phyloP scores from a whole-genome alignment of 2,888 invertebrate species.

The Bedellia somnulentella region DNA sequence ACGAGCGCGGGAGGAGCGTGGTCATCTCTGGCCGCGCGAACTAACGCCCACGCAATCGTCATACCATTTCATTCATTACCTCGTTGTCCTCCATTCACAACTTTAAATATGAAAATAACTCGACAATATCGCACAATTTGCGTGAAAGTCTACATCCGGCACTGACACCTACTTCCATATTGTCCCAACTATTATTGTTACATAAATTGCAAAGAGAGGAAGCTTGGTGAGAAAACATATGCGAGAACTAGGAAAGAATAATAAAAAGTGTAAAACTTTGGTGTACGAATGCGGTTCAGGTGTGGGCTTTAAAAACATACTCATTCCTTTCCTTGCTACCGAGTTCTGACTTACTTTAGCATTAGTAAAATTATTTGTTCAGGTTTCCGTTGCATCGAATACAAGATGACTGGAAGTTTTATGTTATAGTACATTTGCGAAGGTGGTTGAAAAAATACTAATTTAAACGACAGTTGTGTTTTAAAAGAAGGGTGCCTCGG shows the following conservation, averaged over 20 bases:
- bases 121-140: slow-evolving; percentile 2
- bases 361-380: too few relatives aligned
- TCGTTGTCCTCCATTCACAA: slow-evolving; percentile 3
- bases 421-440: too few relatives aligned
- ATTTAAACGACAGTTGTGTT: too few relatives aligned
- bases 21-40: slow-evolving; percentile 33
- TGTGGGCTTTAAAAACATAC: slow-evolving; percentile 7
- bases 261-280: slow-evolving; percentile 5
- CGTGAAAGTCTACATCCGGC: slow-evolving; percentile 4
- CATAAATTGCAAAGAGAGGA: too few relatives aligned
- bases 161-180: not conserved
- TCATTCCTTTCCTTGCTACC: too few relatives aligned
- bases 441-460: too few relatives aligned
- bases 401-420: too few relatives aligned
- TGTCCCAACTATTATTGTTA: slow-evolving; percentile 2
- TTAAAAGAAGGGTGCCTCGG: too few relatives aligned
- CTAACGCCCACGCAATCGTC: slow-evolving; percentile 4
- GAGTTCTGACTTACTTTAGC: too few relatives aligned
- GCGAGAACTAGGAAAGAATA: slow-evolving; percentile 3
- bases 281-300: slow-evolving; percentile 6
- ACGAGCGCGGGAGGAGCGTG: too few relatives aligned
- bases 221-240: too few relatives aligned
- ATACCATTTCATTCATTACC: slow-evolving; percentile 3
- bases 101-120: slow-evolving; percentile 2
- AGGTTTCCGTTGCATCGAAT: too few relatives aligned